Base-by-base conservation (phyloP, 2,888 invertebrate species). In the Habroteleia sp. region DNA sequence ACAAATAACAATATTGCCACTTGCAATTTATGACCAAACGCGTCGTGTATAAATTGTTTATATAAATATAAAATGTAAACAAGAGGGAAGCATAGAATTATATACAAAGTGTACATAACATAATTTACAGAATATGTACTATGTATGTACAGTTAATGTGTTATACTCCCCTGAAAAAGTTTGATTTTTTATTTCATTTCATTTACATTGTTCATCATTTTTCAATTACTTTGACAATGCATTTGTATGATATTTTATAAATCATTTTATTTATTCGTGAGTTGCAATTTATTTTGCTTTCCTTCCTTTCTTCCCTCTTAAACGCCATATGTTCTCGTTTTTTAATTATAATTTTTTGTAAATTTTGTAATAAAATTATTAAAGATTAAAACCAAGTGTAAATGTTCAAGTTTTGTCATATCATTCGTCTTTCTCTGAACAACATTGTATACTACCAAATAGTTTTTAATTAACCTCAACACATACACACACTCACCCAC, bases 11-110 rank as follows among this genome's bases (percentile, higher is more conserved):
- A 25, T 60, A 35, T 33, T 27, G 48, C 41, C 27, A 41, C 41
- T 25, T 31, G 56, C 44, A 56, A 68, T 33, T 41, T 39, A 25
- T 48, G 16, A 11, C 14, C 10, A 17, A 35, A 50, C 10, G 37
- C 14, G 17, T 42, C 31, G 20, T 68, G 58, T 69, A 60, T 60
- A 69, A 69, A 69, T 48, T 66, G 66, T 66, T 66, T 50, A 69
- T 69, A 60, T 42, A 11, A 1, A 14, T 17, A 42, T 27, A 20
- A 27, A 66, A 17, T 25, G 13, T 13, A 29, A n/a, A 27, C 31
- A 60, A 69, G 69, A 52, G 69, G 60, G 44, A 69, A 69, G 52
- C 29, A 52, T 23, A 23, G 44, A 58, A 48, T 37, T 20, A 14
- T 37, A 60, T 50, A 50, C 13, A 37, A 69, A 60, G 20, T 66